A percentile compares a stretch with the other conserved stretches of the same genome.
Evolutionary conservation across 2,888 invertebrate species (phyloP).

Genomic region (Elegia similella): DNA sequence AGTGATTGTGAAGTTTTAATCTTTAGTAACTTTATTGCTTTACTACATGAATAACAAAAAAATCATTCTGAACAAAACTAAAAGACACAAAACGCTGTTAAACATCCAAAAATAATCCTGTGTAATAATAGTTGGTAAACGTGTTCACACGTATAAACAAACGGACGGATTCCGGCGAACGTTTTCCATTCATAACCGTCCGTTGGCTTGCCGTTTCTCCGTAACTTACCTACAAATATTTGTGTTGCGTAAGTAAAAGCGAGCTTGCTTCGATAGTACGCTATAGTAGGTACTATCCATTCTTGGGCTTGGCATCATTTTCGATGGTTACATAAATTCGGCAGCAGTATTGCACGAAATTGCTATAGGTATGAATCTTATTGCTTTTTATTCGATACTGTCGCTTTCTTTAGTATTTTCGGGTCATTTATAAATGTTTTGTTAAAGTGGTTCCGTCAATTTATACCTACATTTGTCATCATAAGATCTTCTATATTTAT

Average conservation of each 20-base stretch:
- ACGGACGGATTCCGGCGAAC: conserved; percentile 13
- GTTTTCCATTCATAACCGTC: conserved; percentile 32
- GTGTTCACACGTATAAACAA: conserved; percentile 19
- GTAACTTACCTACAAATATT: conserved; percentile 32
- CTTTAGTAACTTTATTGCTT: too few relatives aligned
- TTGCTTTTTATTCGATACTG: too few relatives aligned
- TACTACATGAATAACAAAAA: too few relatives aligned
- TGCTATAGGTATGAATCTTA: background rate
- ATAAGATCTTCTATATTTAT: too few relatives aligned
- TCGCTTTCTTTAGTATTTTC: too few relatives aligned
- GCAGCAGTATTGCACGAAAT: background rate
- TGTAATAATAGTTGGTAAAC: conserved; percentile 7
- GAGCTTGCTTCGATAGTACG: conserved; percentile 14
- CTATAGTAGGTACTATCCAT: background rate
- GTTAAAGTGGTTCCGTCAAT: too few relatives aligned
- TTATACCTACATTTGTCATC: too few relatives aligned
- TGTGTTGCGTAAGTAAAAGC: conserved; percentile 34
- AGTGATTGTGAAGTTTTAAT: too few relatives aligned
- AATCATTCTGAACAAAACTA: background rate
- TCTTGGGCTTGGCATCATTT: background rate
- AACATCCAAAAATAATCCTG: conserved; percentile 9
- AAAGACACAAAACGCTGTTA: background rate
- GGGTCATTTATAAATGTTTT: too few relatives aligned
- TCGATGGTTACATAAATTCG: background rate
- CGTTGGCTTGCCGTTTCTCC: conserved; percentile 34